Evolutionary conservation across 2,797 vertebrate genomes (phyloP), one percentile per base, ranked within the genome.

Genomic region (Potorous gilbertii): DNA sequence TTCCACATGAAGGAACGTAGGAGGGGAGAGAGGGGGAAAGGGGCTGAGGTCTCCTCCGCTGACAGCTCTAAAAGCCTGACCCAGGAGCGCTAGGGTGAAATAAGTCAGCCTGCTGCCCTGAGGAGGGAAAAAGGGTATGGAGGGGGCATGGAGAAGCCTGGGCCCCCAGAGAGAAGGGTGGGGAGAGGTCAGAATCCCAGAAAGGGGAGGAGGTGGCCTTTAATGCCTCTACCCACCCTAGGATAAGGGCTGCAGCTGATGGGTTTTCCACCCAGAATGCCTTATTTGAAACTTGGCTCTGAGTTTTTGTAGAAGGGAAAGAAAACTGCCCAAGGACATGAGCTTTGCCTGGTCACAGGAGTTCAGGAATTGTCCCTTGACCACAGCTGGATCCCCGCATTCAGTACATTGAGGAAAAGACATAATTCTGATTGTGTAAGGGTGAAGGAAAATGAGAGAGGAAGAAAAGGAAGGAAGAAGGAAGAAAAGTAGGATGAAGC

Each of bases 1-100:
- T 97, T 98, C 98, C 97, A 96, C 97, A 94, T 96, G 97, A 97
- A 97, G 97, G 94, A 93, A 97, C 96, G 89, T 31, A 11, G 59
- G 87, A 91, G 94, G 89, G 90, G 93, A 95, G 90, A 0, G 29
- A 92, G 91, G 55, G 27, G 89, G 66, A 91, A 62, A 95, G 62
- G 96, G 96, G 96, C 95, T 97, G 91, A 24, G 27, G 96, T 96
- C 94, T 96, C 93, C 94, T 96, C 74, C 94, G 96, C 10, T 95
- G 95, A 96, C 97, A 97, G 96, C 96, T 97, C 96, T 98, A 97
- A 98, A 98, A 98, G 97, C 98, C 97, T 97, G 96, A 97, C 97
- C 97, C 96, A 56, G n/a, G 93, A 0, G 1, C 94, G 91, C 91
- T 96, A 96, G 95, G 94, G 96, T 3, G 0, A 91, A 93, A 55